Conservation (phyloP, 2,797 vertebrate species). For the Heterohyrax brucei region DNA sequence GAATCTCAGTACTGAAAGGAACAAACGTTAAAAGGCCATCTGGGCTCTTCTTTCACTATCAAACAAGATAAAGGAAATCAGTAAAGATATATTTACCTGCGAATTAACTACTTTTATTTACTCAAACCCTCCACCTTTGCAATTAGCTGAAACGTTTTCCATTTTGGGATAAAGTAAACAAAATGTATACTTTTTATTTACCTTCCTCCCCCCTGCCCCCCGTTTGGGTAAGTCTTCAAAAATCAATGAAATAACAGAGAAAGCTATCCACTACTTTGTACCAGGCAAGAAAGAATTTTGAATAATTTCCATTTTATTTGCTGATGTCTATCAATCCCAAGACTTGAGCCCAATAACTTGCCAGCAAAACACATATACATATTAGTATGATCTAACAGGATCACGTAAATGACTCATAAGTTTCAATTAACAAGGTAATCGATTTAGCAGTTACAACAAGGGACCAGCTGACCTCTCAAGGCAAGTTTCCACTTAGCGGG, state of each 20-base stretch:
- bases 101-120: constrained; percentile 31
- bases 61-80: constrained; percentile 73
- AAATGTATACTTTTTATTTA: background rate
- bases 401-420: background rate
- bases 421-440: constrained; percentile 53
- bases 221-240: background rate
- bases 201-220: background rate
- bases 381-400: constrained; percentile 46
- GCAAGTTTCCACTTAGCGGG: background rate
- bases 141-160: constrained; percentile 61
- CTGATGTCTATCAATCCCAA: constrained; percentile 33
- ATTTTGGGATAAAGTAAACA: constrained; percentile 1
- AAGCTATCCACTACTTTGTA: background rate
- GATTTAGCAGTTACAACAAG: constrained; percentile 62
- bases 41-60: constrained; percentile 73
- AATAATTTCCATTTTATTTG: constrained; percentile 51
- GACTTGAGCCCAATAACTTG: constrained; percentile 11
- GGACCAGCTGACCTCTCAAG: constrained; percentile 14
- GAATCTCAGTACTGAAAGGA: constrained; percentile 68
- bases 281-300: background rate
- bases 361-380: constrained; percentile 13
- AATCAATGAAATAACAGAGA: constrained; percentile 19
- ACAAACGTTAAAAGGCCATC: constrained; percentile 64
- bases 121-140: constrained; percentile 64
- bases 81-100: constrained; percentile 71